phyloP scores from a whole-genome alignment of 2,888 invertebrate genomes.

The Thysanoteuthis rhombus region DNA sequence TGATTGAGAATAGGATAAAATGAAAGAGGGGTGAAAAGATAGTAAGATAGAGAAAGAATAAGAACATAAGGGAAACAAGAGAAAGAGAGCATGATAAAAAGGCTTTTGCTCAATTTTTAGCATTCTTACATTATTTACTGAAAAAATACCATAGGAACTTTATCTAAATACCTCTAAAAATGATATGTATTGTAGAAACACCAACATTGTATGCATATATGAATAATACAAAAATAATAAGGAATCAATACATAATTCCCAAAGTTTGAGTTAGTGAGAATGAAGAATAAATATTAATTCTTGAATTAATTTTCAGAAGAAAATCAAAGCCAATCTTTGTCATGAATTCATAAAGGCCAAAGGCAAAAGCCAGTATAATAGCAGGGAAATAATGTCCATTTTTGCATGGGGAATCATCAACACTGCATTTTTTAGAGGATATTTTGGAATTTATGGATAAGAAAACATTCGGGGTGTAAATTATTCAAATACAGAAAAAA shows the following conservation, averaged over 20 bases:
- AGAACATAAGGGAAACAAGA: background rate
- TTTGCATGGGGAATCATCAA: background rate
- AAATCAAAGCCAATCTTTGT: background rate
- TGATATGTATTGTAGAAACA: background rate
- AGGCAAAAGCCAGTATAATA: background rate
- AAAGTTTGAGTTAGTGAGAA: background rate
- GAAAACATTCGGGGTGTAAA: background rate
- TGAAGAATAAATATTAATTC: background rate
- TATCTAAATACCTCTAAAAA: background rate
- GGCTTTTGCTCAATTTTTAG: background rate
- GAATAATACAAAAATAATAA: background rate
- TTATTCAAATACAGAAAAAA: background rate
- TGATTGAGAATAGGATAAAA: background rate
- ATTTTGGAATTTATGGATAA: background rate
- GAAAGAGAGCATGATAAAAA: background rate
- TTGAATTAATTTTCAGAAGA: background rate
- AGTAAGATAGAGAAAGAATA: background rate
- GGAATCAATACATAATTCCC: background rate
- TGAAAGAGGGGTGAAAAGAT: background rate
- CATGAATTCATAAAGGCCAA: background rate
- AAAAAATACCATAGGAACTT: background rate
- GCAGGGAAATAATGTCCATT: background rate
- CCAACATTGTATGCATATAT: background rate
- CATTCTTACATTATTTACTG: constrained; percentile 12
- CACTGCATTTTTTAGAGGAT: too few species aligned